These are phyloP conservation scores for Catharus bicknelli DNA, from an alignment of 2,113 vertebrate genomes.

Conservation along the genomic window DNA sequence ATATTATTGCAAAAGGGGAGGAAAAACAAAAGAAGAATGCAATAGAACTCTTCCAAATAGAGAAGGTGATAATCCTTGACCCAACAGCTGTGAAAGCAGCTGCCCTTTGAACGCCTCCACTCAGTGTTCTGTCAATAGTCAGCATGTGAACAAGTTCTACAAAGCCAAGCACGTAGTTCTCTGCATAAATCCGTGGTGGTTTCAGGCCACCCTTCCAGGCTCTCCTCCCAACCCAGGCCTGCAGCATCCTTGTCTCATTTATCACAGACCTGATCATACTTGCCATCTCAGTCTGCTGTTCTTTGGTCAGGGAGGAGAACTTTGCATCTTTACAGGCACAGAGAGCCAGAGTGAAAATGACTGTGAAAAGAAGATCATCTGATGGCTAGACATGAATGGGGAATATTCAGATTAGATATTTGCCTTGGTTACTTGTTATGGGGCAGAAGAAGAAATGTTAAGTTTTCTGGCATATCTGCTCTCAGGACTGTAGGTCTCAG, in stretches of 20 bases:
- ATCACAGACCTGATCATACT: background rate
- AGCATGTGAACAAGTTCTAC: background rate
- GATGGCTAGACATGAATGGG: background rate
- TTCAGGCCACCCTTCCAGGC: background rate
- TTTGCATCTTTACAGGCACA: background rate
- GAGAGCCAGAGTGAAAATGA: background rate
- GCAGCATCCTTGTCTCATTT: rapidly evolving
- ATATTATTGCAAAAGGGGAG: background rate
- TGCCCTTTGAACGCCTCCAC: background rate
- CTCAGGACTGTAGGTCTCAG: background rate
- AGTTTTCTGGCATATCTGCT: background rate
- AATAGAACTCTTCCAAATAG: background rate
- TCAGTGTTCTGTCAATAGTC: background rate
- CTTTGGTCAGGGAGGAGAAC: background rate
- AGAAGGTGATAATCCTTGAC: background rate
- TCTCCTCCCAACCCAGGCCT: background rate
- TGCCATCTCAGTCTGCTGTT: background rate
- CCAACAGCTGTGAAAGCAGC: background rate
- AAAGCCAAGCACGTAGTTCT: background rate
- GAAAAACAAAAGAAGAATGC: background rate
- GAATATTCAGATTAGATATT: background rate
- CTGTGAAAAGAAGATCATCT: background rate
- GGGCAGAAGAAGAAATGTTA: background rate
- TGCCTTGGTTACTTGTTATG: background rate
- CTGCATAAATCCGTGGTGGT: rapidly evolving